Percentiles rank a stretch among this genome's conserved stretches.
Conservation (phyloP, 2,797 vertebrate species). For the Masticophis lateralis region DNA sequence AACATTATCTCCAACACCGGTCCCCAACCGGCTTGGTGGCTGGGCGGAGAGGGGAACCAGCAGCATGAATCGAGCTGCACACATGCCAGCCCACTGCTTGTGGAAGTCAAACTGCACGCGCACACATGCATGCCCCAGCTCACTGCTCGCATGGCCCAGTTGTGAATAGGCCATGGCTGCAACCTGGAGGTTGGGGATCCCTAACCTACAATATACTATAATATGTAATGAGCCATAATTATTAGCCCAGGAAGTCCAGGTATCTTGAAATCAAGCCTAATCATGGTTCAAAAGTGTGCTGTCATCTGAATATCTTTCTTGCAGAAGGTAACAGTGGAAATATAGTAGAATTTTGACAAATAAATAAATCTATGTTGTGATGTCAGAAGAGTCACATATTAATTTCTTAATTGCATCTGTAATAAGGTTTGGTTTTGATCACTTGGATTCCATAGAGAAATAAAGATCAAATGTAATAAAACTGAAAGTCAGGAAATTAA, state of each 20-base stretch:
- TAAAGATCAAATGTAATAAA: neutral
- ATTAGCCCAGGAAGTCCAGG: neutral
- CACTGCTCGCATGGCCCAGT: too few species aligned
- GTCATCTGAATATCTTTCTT: neutral
- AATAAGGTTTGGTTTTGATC: neutral
- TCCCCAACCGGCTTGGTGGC: too few species aligned
- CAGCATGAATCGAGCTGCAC: too few species aligned
- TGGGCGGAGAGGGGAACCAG: fast-evolving
- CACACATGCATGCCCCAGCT: too few species aligned
- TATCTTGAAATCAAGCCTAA: neutral
- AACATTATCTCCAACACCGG: neutral
- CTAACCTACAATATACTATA: neutral
- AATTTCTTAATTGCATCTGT: neutral
- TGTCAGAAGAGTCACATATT: neutral
- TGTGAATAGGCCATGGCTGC: too few species aligned
- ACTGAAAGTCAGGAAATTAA: neutral
- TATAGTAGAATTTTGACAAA: neutral
- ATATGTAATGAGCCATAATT: neutral
- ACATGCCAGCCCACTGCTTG: too few species aligned
- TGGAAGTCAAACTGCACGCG: too few species aligned
- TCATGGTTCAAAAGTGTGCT: neutral
- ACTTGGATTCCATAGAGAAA: neutral
- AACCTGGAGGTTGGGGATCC: too few species aligned
- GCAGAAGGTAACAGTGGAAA: neutral
- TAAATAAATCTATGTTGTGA: neutral